Base-by-base conservation (phyloP, 35 echinoderm and acorn worm species). In the Holothuria glaberrima region DNA sequence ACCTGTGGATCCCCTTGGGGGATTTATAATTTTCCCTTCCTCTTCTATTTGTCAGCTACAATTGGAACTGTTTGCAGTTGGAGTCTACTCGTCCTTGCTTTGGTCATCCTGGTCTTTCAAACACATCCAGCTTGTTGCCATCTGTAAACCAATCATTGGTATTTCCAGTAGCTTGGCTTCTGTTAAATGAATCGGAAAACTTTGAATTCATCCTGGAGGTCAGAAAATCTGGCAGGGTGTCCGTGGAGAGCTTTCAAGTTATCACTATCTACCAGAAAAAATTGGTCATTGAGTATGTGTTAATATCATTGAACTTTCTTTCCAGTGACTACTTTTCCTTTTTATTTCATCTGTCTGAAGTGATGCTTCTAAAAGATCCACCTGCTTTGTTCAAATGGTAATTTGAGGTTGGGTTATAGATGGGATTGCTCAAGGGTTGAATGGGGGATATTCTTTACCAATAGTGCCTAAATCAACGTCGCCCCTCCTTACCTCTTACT, bases 141-240 rank as follows among this genome's bases (percentile, higher is more conserved):
- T 67, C 70, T 10, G 68, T n/a, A 54, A 90, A 89, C 58, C 59
- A 33, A 19, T 86, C 86, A 28, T 57, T 90, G 27, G 12, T 64
- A 35, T 96, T 93, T 48, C 79, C 63, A 24, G 73, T 81, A 12
- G 29, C 44, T 30, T 88, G 61, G 82, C 85, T 94, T 2, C 83
- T 87, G 22, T 17, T 32, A 18, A 73, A 94, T 69, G 24, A 72
- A 6, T 52, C 71, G 3, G 32, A 48, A n/a, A 70, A 46, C 24
- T 96, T 96, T 87, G 91, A 93, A 61, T 93, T 96, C 60, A 74
- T 29, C 61, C 52, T 96, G 27, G 48, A 75, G 20, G 94, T 96
- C 24, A 52, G 91, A 70, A 96, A 93, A 71, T 75, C 75, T 17
- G 91, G 88, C 32, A 59, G 91, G 26, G 58, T 34, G 18, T 48